Base-by-base conservation (phyloP, 1,140 invertebrate genomes). In the Macrocentrus cingulum region DNA sequence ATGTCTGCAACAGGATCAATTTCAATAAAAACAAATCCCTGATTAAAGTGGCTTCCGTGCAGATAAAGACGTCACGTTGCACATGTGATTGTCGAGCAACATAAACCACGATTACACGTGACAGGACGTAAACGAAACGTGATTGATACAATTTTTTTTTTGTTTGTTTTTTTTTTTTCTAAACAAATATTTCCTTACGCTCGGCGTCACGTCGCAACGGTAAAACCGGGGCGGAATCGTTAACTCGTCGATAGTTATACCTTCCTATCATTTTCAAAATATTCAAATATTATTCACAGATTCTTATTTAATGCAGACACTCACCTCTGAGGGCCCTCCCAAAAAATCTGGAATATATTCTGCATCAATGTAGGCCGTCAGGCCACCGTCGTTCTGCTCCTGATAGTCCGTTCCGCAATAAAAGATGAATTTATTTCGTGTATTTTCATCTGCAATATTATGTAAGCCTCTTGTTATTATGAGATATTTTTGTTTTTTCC, bases 351-450 rank as follows among this genome's bases (percentile, higher is more conserved):
- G 95, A 60, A 97, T 88, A 65, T 88, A 87, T 66, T 95, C 87
- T 65, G 88, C 84, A 37, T 91, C 87, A 42, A 98, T 92, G 68
- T 94, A 96, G 71, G 95, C 91, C 15, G 84, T 83, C 1, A 97
- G 81, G 4, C 92, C 92, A 16, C 92, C 92, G 29, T 83, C 73
- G 1, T 81, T 81, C 69, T 86, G 85, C 32, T 79, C 77, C 66
- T 91, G 84, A 69, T 91, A 93, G 76, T 94, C 91, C 70, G 91
- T 92, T 22, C 91, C 92, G 42, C 90, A 92, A 79, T 94, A 95
- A 71, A 97, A 94, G 74, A 96, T 83, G 74, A 98, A 97, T 77
- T 98, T 98, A 55, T 90, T 90, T 59, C 95, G 85, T 0, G 95
- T 98, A 67, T 94, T 94, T 74, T 97, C 95, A 81, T 97, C 94